Evolutionary conservation across 1,140 invertebrate species (phyloP), one percentile per base, ranked within the genome.

Genomic region (Helicoverpa armigera): DNA sequence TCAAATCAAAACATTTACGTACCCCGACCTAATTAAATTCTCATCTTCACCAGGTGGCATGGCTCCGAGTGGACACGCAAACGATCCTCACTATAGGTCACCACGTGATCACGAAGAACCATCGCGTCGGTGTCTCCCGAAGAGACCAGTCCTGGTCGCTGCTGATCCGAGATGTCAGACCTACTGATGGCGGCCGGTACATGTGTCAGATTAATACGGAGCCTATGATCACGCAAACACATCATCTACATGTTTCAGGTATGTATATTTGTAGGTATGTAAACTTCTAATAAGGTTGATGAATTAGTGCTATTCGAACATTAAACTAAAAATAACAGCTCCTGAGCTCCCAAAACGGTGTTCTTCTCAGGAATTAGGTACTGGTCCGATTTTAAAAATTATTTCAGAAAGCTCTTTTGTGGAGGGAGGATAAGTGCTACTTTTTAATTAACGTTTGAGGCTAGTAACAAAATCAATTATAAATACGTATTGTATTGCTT

Each of bases 161-260:
- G 23, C 97, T 98, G 74, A 96, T 98, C 83, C 95, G 96, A 51
- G 97, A 98, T 84, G 96, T 98, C 0, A 95, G 96, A 48, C 96
- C 97, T 85, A 94, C 96, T 1, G 98, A 98, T 90, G 95, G 96
- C n/a, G 98, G 97, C 9, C 97, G 96, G 92, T 97, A 98, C 92
- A 98, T 98, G 97, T 98, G 97, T 90, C 97, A 98, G 95, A 97
- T 98, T 85, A 99, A 98, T 91, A 98, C 98, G 1, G 97, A 98
- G 88, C 97, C 98, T 0, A 98, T 98, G 97, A 98, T 97, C 85
- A 98, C 97, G 88, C 97, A 98, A 95, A 96, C 97, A 60, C 98
- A 98, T 10, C 97, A 97, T 89, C 94, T 99, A 48, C 96, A 98
- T 86, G 97, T 99, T 61, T 97, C 98, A 85, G 97, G 98, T 98